Evolutionary conservation across 92 coral and sea anemone genomes (phyloP), one percentile per base, ranked within the genome.

Genomic region (Porites cylindrica): DNA sequence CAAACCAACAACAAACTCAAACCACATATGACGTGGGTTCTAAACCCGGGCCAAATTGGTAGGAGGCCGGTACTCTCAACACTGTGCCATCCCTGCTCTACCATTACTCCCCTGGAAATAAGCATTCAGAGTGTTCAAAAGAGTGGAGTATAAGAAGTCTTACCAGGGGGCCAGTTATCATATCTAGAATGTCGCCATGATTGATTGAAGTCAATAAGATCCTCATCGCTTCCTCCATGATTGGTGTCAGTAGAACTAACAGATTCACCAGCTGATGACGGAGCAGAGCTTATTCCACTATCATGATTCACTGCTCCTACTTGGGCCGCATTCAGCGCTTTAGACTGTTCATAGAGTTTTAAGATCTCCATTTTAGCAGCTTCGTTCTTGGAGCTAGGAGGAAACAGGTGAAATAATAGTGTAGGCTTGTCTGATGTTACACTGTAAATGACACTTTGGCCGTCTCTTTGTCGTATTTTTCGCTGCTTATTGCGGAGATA

Each of bases 211-310:
- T 86, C 93, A 19, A 95, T 90, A n/a, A 97, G 88, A 80, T 97
- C 98, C 18, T 97, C 98, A 11, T 95, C 93, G 80, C 98, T 95
- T 12, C 98, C 98, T n/a, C 98, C 99, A 20, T 93, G 94, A 85
- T 89, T 95, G 9, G 99, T 97, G 64, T 97, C 99, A 10, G 93
- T 93, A 13, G 98, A 97, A 75, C 99, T 97, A 54, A 97, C 99
- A 0, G 99, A 97, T n/a, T 97, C 96, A 10, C 98, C 93, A 63
- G 99, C 99, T 6, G 96, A 92, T 24, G 96, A 83, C 54, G 94
- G 94, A 18, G 94, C 90, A 43, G 99, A 97, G 51, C 99, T 93
- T 53, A 97, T 89, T 38, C 99, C 99, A 56, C 99, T 97, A 86
- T 97, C 99, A 65, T 88, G 87, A 64, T 95, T 89, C 3, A 86